Evolutionary conservation across 2,888 invertebrate genomes (phyloP), one percentile per base, ranked within the genome.

Genomic region (Helicoverpa assulta): DNA sequence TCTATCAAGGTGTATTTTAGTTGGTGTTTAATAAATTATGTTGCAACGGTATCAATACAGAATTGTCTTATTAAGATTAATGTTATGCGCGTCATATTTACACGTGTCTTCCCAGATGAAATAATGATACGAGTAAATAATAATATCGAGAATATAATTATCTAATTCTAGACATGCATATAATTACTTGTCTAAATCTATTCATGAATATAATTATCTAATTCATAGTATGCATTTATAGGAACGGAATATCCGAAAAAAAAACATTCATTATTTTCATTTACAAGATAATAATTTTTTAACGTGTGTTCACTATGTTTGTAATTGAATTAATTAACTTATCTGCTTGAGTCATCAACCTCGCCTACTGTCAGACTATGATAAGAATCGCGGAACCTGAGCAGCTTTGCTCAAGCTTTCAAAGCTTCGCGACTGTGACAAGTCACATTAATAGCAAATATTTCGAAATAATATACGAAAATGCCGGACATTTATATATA

Each of bases 281-380:
- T 47, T 5, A n/a, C 47, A 47, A 5, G 47, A n/a, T 47, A 16
- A 47, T 47, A 47, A 47, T 47, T n/a, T n/a, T n/a, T n/a, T n/a
- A n/a, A n/a, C 47, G 5, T 16, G 43, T 16, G 16, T 43, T 43
- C 16, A 29, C 6, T 16, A 21, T 18, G 26, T 53, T 54, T n/a
- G 40, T 66, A 16, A 66, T n/a, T 55, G 33, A 26, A n/a, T 14
- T 66, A 0, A 51, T 12, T 57, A 10, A 52, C 18, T 18, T 71
- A 71, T 71, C 52, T 53, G 18, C 21, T 8, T 16, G 14, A 47
- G 52, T 26, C n/a, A 68, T 70, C 43, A 68, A 71, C 40, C 57
- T 50, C 47, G 70, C 70, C 70, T 47, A 54, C 57, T 76, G 57
- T 76, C 29, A 0, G 58, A 50, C 21, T 76, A 54, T 55, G 70